A percentile compares a stretch with the other conserved stretches of the same genome.
phyloP scores from a whole-genome alignment of 1,140 invertebrate genomes.

The Eupristina koningsbergeri region DNA sequence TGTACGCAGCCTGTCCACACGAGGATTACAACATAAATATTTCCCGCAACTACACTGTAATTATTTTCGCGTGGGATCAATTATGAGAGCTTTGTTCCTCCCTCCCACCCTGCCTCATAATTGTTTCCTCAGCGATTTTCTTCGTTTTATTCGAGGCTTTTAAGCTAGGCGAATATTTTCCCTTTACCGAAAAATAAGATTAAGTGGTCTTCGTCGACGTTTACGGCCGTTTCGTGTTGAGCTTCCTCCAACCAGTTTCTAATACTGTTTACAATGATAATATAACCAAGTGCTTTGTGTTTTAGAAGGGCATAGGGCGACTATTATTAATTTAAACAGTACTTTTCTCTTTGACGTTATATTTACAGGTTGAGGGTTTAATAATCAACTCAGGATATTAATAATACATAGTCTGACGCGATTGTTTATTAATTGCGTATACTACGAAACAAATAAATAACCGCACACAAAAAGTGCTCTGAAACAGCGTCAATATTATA shows the following conservation, averaged over 20 bases:
- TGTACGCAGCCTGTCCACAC: background rate
- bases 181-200: background rate
- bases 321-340: too few relatives aligned
- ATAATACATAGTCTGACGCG: too few relatives aligned
- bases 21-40: slow-evolving; percentile 26
- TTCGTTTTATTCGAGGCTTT: background rate
- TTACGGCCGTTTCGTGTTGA: background rate
- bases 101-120: background rate
- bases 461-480: too few relatives aligned
- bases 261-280: background rate
- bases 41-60: slow-evolving; percentile 12
- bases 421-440: too few relatives aligned
- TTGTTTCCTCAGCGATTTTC: background rate
- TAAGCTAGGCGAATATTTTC: background rate
- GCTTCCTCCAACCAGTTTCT: background rate
- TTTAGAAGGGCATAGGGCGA: background rate
- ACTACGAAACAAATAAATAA: too few relatives aligned
- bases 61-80: slow-evolving; percentile 41
- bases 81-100: slow-evolving; percentile 21
- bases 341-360: too few relatives aligned
- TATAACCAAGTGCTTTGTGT: background rate
- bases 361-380: too few relatives aligned
- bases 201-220: background rate
- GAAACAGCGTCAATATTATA: too few relatives aligned
- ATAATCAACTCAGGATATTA: too few relatives aligned